Evolutionary conservation across 2,888 invertebrate genomes (phyloP).

Genomic region (Cryptophagus acutangulus): DNA sequence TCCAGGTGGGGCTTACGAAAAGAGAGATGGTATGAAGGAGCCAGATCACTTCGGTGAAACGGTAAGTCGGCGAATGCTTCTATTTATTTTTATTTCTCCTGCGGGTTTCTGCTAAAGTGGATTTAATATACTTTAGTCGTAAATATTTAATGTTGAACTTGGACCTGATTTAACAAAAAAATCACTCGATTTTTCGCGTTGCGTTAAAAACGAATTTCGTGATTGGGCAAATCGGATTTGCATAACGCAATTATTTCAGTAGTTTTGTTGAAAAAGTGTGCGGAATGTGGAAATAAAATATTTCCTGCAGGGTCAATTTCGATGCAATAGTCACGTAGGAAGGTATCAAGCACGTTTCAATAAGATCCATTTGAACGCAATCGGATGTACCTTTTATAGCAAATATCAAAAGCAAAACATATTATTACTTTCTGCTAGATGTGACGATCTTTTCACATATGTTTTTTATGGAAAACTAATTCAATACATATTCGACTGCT

Average conservation of each 20-base stretch:
- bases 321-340: background rate
- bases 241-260: too few species aligned
- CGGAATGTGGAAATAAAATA: background rate
- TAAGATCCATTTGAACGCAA: constrained; percentile 2
- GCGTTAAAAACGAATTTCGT: too few species aligned
- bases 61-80: constrained; percentile 52
- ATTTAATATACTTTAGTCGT: constrained; percentile 11
- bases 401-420: constrained; percentile 9
- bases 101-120: constrained; percentile 3
- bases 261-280: too few species aligned
- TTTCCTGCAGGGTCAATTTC: constrained; percentile 1
- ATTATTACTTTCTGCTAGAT: constrained; percentile 10
- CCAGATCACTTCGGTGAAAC: constrained; percentile 78
- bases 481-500: too few species aligned
- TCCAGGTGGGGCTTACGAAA: constrained; percentile 66
- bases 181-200: too few species aligned
- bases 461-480: too few species aligned
- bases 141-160: constrained; percentile 17
- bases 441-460: too few species aligned
- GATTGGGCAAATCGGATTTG: too few species aligned
- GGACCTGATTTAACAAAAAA: too few species aligned
- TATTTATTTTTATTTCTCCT: constrained; percentile 10
- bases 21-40: constrained; percentile 84
- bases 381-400: background rate
- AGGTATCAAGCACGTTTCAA: constrained; percentile 2